Percentiles rank a stretch among this genome's conserved stretches.
Evolutionary conservation across 2,797 vertebrate genomes (phyloP).

Genomic region (Manis crassicaudata): DNA sequence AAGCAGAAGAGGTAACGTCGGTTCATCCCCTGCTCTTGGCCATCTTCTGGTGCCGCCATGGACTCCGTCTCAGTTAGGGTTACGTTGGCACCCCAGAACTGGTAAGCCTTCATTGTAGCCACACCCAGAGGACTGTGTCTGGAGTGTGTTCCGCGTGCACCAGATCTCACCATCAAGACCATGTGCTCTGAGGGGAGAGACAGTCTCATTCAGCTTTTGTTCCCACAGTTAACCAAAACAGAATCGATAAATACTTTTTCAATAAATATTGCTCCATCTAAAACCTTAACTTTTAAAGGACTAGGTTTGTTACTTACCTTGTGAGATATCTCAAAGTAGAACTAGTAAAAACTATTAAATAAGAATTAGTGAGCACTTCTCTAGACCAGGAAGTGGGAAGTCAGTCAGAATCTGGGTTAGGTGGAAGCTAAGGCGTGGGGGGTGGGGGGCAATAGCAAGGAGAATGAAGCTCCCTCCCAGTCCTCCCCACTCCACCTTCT

Average conservation of each 20-base stretch:
- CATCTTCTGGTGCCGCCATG: not conserved
- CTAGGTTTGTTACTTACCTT: not conserved
- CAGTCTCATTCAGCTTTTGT: not conserved
- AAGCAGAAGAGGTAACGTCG: not conserved
- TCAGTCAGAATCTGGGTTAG: not conserved
- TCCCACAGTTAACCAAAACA: not conserved
- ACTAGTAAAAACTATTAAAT: not conserved
- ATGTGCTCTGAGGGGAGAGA: not conserved
- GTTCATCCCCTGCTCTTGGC: not conserved
- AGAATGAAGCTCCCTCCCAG: not conserved
- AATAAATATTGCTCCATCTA: not conserved
- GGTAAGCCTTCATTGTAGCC: not conserved
- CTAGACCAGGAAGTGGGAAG: not conserved
- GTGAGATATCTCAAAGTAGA: not conserved
- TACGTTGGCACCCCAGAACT: not conserved
- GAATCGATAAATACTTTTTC: not conserved
- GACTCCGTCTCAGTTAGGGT: not conserved
- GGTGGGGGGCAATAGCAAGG: not conserved
- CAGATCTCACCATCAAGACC: not conserved
- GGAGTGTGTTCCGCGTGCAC: not conserved
- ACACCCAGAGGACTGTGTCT: not conserved
- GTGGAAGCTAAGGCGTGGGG: rapidly evolving
- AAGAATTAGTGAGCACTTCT: not conserved
- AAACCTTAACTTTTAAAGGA: not conserved
- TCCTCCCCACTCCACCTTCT: not conserved